These are phyloP conservation scores for Onthophagus taurus DNA, from an alignment of 1,140 invertebrate species.

Conservation along the genomic window DNA sequence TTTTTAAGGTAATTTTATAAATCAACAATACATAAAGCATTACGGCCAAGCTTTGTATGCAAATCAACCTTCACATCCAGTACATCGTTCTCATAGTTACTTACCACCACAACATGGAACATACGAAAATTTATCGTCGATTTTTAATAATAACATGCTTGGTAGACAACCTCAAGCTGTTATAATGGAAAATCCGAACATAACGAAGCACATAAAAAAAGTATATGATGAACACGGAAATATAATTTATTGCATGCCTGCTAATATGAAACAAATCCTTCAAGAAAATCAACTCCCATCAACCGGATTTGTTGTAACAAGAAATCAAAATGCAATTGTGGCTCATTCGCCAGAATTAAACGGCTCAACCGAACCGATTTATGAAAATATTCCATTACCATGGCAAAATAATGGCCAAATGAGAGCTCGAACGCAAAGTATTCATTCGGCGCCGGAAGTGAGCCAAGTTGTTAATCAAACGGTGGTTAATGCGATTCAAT, in stretches of 20 bases:
- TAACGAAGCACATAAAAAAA: conserved; percentile 49
- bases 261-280: conserved; percentile 38
- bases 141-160: conserved; percentile 37
- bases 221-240: conserved; percentile 49
- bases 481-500: conserved; percentile 28
- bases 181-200: conserved; percentile 37
- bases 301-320: conserved; percentile 41
- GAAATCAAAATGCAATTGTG: conserved; percentile 36
- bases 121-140: conserved; percentile 55
- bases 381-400: conserved; percentile 64
- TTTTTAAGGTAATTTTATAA: conserved; percentile 37
- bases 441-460: conserved; percentile 57
- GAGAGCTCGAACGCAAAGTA: conserved; percentile 52
- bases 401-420: conserved; percentile 43
- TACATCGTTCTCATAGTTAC: conserved; percentile 43
- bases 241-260: conserved; percentile 49
- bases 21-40: conserved; percentile 42
- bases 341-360: conserved; percentile 29
- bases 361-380: conserved; percentile 59
- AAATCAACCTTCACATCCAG: conserved; percentile 34
- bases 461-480: conserved; percentile 29
- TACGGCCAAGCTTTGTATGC: conserved; percentile 23
- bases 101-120: conserved; percentile 53
- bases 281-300: conserved; percentile 39
- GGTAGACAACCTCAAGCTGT: conserved; percentile 30